Evolutionary conservation across 2,888 invertebrate species (phyloP).

Genomic region (Oscheius onirici): DNA sequence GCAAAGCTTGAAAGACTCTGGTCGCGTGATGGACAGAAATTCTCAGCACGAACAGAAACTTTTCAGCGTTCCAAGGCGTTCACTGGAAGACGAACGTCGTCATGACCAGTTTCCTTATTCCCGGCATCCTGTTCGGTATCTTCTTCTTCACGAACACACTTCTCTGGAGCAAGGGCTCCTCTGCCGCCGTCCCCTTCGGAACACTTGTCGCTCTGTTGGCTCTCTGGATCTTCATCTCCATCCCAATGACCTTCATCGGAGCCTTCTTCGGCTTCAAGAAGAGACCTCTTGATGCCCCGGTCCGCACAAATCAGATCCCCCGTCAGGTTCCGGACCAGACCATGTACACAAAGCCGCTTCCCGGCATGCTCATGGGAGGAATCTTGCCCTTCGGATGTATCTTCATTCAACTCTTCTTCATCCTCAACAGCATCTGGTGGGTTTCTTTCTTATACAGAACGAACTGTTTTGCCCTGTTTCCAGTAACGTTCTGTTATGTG

Average conservation of each 20-base stretch:
- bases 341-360: slow-evolving; percentile 90
- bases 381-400: slow-evolving; percentile 97
- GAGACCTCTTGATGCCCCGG: slow-evolving; percentile 94
- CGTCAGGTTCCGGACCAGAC: slow-evolving; percentile 98
- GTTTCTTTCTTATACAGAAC: no score
- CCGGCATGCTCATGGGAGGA: slow-evolving; percentile 94
- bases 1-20: no score
- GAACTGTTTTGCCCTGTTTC: no score
- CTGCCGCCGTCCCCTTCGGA: slow-evolving; percentile 94
- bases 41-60: neutral
- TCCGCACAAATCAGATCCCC: slow-evolving; percentile 97
- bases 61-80: slow-evolving; percentile 86
- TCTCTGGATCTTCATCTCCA: slow-evolving; percentile 97
- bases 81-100: slow-evolving; percentile 98
- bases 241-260: slow-evolving; percentile 95
- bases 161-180: slow-evolving; percentile 93
- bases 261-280: slow-evolving; percentile 98
- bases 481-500: no score
- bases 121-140: slow-evolving; percentile 93
- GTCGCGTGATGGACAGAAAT: no score
- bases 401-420: slow-evolving; percentile 98
- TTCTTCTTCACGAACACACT: slow-evolving; percentile 97
- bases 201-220: slow-evolving; percentile 91
- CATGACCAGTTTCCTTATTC: slow-evolving; percentile 92
- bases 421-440: slow-evolving; percentile 97